Conservation (phyloP, 2,797 vertebrate species). For the Myotis vivesi region DNA sequence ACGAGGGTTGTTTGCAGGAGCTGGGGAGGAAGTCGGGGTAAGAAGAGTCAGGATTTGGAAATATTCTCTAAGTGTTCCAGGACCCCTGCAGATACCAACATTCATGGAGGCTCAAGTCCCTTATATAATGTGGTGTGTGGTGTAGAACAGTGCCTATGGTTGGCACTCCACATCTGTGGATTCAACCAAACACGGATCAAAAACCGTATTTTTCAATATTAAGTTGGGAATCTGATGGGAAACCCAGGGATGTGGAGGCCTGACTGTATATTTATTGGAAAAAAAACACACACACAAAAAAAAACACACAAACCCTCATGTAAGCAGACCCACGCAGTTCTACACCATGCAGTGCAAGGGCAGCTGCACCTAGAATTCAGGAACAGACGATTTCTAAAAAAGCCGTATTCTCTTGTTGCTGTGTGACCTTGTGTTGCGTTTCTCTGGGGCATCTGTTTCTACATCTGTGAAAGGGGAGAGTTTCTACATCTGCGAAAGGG, state of each 20-base stretch:
- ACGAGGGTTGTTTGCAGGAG: conserved; percentile 58
- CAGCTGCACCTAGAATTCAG: background rate
- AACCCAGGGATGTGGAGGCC: background rate
- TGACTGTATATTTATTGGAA: too few relatives aligned
- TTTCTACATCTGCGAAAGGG: background rate
- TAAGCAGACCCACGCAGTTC: background rate
- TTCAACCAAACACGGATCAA: background rate
- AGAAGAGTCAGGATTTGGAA: background rate
- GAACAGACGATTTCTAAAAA: background rate
- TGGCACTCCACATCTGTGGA: background rate
- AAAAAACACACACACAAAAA: too few relatives aligned
- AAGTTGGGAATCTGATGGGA: background rate
- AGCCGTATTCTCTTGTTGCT: background rate
- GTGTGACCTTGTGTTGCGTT: background rate
- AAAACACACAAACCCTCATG: background rate
- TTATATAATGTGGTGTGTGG: too few relatives aligned
- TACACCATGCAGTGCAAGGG: background rate
- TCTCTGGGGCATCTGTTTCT: background rate
- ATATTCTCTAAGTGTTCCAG: background rate
- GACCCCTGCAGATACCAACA: background rate
- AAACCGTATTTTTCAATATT: background rate
- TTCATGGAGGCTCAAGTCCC: background rate
- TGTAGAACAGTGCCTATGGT: background rate
- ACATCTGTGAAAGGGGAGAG: background rate
- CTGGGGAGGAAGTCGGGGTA: conserved; percentile 71